phyloP scores from a whole-genome alignment of 2,888 invertebrate genomes.

The Eupithecia subumbrata region DNA sequence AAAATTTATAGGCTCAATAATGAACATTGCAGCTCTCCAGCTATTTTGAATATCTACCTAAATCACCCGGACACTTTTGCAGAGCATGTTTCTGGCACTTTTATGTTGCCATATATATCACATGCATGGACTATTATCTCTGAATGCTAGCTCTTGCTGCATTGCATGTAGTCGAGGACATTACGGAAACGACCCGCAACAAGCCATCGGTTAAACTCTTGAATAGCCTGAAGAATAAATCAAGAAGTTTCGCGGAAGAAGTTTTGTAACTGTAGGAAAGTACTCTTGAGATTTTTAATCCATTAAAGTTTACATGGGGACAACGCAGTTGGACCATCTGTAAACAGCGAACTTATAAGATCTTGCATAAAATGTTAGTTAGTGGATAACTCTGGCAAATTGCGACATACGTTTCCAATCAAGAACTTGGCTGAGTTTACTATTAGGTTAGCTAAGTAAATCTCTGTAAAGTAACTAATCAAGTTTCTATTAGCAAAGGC shows the following conservation, averaged over 20 bases:
- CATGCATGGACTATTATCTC: conserved; percentile 34
- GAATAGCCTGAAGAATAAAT: neutral
- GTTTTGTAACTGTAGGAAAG: neutral
- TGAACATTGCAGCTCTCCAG: neutral
- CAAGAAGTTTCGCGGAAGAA: neutral
- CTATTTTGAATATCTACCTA: conserved; percentile 10
- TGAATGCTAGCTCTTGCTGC: conserved; percentile 34
- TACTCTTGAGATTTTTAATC: neutral
- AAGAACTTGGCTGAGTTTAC: too few species aligned
- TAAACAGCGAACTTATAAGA: neutral
- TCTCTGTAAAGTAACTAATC: too few species aligned
- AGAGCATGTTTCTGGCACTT: conserved; percentile 10
- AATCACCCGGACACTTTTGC: conserved; percentile 12
- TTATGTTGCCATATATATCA: conserved; percentile 29
- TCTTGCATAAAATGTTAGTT: too few species aligned
- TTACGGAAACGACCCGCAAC: conserved; percentile 44
- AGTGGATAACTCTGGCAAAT: too few species aligned
- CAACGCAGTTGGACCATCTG: neutral
- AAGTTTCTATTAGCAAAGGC: too few species aligned
- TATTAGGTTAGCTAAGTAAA: too few species aligned
- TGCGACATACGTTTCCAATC: too few species aligned
- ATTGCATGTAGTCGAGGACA: conserved; percentile 35
- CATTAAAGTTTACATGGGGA: neutral
- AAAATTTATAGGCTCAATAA: neutral
- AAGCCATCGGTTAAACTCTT: neutral